Conservation (phyloP, 2,113 vertebrate species). For the Limnothrissa miodon region DNA sequence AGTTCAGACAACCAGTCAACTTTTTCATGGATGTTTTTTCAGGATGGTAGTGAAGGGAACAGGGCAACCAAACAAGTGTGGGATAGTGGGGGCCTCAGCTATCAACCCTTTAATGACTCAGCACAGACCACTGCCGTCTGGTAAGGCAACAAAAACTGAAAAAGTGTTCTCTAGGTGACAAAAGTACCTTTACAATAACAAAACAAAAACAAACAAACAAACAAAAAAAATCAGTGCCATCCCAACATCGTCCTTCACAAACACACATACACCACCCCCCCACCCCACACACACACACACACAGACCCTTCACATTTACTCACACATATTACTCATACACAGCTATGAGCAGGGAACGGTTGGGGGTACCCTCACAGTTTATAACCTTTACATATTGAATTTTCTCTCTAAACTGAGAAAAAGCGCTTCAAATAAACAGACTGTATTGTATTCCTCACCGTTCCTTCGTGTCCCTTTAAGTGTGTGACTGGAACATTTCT, state of each 20-base stretch:
- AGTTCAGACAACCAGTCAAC: conserved; percentile 34
- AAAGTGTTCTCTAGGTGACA: conserved; percentile 62
- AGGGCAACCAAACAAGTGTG: background rate
- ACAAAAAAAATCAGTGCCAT: background rate
- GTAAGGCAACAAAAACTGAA: conserved; percentile 81
- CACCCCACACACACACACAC: background rate
- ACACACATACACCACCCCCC: background rate
- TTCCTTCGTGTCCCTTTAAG: conserved; percentile 22
- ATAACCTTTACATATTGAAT: conserved; percentile 20
- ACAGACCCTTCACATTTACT: background rate
- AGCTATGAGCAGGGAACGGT: background rate
- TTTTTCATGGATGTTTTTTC: background rate
- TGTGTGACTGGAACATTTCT: conserved; percentile 25
- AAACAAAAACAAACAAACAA: background rate
- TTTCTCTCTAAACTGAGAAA: conserved; percentile 37
- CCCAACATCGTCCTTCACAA: background rate
- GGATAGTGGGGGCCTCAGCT: background rate
- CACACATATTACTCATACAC: background rate
- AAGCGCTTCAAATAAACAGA: background rate
- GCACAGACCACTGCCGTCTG: conserved; percentile 32
- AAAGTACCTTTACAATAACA: conserved; percentile 36
- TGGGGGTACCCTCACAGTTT: conserved; percentile 45
- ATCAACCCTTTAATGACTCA: background rate
- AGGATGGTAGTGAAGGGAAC: background rate
- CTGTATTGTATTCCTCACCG: conserved; percentile 9